Evolutionary conservation across 1,140 invertebrate genomes (phyloP).

Genomic region (Propsilocerus akamusi): DNA sequence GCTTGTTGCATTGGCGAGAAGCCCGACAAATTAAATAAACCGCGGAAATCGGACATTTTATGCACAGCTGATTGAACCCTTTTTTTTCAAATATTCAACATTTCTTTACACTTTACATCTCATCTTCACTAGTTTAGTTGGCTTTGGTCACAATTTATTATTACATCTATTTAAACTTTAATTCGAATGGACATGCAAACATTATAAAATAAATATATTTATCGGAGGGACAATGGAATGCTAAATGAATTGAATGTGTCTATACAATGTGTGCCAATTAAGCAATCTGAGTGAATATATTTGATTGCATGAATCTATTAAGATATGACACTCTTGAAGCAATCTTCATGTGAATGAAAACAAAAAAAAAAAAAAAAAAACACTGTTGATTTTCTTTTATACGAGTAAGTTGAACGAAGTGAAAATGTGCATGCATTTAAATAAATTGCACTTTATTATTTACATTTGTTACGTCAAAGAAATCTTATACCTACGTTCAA

Average conservation of each 20-base stretch:
- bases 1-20: conserved; percentile 23
- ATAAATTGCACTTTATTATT: neutral
- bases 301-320: too few relatives aligned
- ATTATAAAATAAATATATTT: neutral
- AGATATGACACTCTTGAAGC: too few relatives aligned
- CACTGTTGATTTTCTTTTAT: neutral
- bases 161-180: neutral
- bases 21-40: conserved; percentile 4
- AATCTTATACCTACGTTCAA: neutral
- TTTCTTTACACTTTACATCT: neutral
- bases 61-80: conserved; percentile 5
- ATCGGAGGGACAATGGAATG: neutral
- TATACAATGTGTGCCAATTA: too few relatives aligned
- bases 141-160: neutral
- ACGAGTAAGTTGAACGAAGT: neutral
- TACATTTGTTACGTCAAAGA: neutral
- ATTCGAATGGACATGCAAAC: neutral
- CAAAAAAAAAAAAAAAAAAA: neutral
- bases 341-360: too few relatives aligned
- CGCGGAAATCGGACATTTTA: conserved; percentile 2
- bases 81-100: neutral
- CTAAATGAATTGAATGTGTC: neutral
- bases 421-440: neutral
- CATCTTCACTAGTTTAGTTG: conserved; percentile 4
- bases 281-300: too few relatives aligned